Base-by-base conservation (phyloP, 2,113 vertebrate genomes). In the Pristiophorus japonicus region DNA sequence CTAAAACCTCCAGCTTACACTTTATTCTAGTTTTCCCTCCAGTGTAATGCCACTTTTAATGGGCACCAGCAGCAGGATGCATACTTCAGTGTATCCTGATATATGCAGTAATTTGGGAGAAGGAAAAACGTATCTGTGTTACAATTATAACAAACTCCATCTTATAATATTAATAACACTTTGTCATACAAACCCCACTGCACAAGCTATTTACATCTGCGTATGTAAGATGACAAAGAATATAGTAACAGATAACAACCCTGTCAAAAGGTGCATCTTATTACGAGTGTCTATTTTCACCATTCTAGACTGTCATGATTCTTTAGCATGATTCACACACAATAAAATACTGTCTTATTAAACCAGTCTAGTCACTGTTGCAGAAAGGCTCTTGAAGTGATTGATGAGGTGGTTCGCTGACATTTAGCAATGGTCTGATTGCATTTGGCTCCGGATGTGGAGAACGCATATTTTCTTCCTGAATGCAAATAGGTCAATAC, bases 351-450 rank as follows among this genome's bases (percentile, higher is more conserved):
- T 73, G 93, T 47, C 93, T 94, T 70, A 94, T 94, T 94, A 94
- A 94, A 70, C 93, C 42, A 70, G 65, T 70, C 93, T 67, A 67
- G 93, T 94, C 66, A 70, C 38, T 70, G 65, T 47, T 94, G 65
- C 66, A 30, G 65, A 67, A 94, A 84, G 96, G 84, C 90, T 96
- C 87, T 95, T 95, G 95, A 22, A 63, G 96, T 96, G 97, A 97
- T 96, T 96, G 97, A 97, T 97, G 97, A 97, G 96, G 96, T 97
- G 96, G 96, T 95, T 96, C 96, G 95, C 95, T 97, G 97, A 97
- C 96, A 97, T 97, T 97, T 97, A 96, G 95, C 96, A 97, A 97
- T 94, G 95, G 88, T 96, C 93, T 55, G 20, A 95, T 63, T 96
- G 95, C 96, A 96, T 97, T 96, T 96, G 96, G 27, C 97, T 96